Conservation (phyloP, 1,140 invertebrate species). For the Brachionus angularis region DNA sequence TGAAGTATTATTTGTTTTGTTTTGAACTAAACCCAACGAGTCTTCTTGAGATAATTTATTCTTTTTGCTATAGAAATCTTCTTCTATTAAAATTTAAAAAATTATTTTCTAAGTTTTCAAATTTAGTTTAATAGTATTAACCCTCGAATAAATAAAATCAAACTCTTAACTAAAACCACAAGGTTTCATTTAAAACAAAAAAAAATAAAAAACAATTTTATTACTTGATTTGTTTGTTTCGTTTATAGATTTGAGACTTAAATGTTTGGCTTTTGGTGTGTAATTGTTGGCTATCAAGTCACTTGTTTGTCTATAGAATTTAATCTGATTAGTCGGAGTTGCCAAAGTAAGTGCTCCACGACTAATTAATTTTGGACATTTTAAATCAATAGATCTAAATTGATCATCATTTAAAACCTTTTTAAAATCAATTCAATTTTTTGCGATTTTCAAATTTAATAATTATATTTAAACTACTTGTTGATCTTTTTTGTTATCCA, state of each 20-base stretch:
- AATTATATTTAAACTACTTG: no score
- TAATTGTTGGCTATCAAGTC: constrained; percentile 66
- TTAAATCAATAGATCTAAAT: no score
- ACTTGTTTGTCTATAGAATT: constrained; percentile 61
- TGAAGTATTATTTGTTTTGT: no score
- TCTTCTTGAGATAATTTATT: no score
- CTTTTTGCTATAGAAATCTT: no score
- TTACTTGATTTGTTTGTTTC: neutral
- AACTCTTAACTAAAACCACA: neutral
- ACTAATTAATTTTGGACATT: constrained; percentile 1
- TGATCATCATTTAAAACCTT: no score
- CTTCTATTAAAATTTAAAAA: no score
- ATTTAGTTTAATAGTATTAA: constrained; percentile 48
- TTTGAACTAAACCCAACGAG: no score
- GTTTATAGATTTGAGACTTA: constrained; percentile 55
- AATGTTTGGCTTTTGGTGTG: constrained; percentile 60
- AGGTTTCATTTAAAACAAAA: neutral
- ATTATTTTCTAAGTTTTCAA: neutral
- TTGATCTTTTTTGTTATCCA: no score
- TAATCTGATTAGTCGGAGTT: constrained; percentile 57
- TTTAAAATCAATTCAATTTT: no score
- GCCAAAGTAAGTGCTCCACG: constrained; percentile 53
- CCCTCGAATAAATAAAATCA: constrained; percentile 60
- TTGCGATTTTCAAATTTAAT: no score
- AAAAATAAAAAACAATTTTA: neutral